Evolutionary conservation across 30 jellyfish, hydroid and myxozoan species (phyloP), one percentile per base, ranked within the genome.

Genomic region (Aurelia aurita complex sp. Pacific): DNA sequence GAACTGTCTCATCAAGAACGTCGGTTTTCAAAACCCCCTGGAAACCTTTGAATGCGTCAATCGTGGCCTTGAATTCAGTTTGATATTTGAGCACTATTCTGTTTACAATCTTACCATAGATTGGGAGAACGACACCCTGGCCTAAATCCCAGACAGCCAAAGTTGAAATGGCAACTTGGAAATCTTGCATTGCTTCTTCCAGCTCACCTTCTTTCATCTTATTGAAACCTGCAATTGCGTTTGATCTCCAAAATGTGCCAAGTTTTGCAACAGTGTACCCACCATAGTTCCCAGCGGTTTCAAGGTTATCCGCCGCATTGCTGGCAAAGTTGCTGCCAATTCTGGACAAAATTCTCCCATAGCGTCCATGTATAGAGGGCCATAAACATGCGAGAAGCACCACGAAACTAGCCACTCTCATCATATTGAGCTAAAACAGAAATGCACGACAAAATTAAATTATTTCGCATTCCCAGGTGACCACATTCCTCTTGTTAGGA

Each of bases 71-170:
- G 64, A 77, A 77, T 42, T 77, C 87, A 33, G 34, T 61, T 42
- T 62, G 64, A 60, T 77, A 36, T 42, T 77, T 77, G 7, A 77
- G 51, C 16, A 77, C 55, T 64, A 77, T 62, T 9, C 64, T 77
- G 77, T 77, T 62, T 38, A 77, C 67, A 8, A 77, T 76, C 62
- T 77, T 77, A 32, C 55, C 77, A 33, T 76, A 76, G n/a, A 77
- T 61, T 23, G 87, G 87, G 52, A 29, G 43, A 9, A 69, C 87
- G 2, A 77, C 50, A 11, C 87, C 87, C 50, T 77, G 87, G 9
- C 87, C 87, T 10, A 77, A 34, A 63, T 77, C 87, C 87, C 87
- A 77, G n/a, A 77, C 87, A 23, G 78, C 72, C 64, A 77, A 43
- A 2, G 87, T 77, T 77, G 87, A 18, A 2, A 77, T 62, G 13